Evolutionary conservation across 2,113 vertebrate species (phyloP).

Genomic region (Elanoides forficatus): DNA sequence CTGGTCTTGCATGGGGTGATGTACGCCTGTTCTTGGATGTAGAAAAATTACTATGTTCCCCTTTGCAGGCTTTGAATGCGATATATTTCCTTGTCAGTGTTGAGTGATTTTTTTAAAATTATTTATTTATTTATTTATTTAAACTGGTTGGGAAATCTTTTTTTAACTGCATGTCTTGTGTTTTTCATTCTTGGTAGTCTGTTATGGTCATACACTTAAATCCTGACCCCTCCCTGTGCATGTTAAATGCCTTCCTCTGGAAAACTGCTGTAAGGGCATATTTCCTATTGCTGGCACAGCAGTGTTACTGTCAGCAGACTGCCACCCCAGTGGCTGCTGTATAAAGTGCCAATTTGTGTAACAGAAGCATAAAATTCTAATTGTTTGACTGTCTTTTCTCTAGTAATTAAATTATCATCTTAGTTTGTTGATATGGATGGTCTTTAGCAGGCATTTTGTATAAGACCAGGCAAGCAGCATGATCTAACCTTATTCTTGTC

Average conservation of each 20-base stretch:
- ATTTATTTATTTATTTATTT: not conserved
- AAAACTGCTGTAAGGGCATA: slow-evolving; percentile 43
- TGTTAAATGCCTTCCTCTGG: slow-evolving; percentile 41
- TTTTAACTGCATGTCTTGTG: not conserved
- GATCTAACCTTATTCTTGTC: not conserved
- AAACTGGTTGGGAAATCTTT: not conserved
- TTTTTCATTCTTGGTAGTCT: not conserved
- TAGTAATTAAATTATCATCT: not conserved
- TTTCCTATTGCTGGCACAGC: slow-evolving; percentile 40
- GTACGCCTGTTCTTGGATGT: not conserved
- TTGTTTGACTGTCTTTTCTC: not conserved
- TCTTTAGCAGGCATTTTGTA: not conserved
- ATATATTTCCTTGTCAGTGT: not conserved
- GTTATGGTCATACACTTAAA: not conserved
- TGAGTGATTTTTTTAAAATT: not conserved
- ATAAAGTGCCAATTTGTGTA: not conserved
- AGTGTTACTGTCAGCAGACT: not conserved
- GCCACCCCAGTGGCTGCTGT: not conserved
- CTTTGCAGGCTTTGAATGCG: not conserved
- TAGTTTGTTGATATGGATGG: not conserved
- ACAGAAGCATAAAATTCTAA: not conserved
- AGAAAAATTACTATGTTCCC: not conserved
- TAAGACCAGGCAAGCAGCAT: not conserved
- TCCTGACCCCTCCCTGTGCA: not conserved
- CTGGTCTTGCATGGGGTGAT: not conserved